Percentiles rank a stretch among this genome's conserved stretches.
Evolutionary conservation across 2,113 vertebrate genomes (phyloP).

Genomic region (Salminus brasiliensis): DNA sequence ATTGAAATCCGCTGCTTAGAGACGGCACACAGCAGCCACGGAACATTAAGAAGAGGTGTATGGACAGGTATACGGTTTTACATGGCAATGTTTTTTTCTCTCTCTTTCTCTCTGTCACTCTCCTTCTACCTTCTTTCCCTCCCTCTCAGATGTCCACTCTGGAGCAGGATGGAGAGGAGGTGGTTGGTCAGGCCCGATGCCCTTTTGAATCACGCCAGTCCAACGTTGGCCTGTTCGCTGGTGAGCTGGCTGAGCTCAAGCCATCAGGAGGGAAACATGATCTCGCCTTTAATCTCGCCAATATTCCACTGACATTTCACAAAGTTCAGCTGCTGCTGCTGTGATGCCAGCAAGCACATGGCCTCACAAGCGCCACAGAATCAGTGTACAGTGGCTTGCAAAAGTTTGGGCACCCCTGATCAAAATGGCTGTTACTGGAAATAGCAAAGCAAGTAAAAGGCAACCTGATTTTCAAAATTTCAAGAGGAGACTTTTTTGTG

Average conservation of each 20-base stretch:
- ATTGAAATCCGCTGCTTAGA: neutral
- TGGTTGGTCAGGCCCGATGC: slow-evolving; percentile 89
- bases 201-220: slow-evolving; percentile 92
- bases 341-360: slow-evolving; percentile 43
- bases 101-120: slow-evolving; percentile 1
- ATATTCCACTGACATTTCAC: slow-evolving; percentile 71
- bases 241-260: slow-evolving; percentile 66
- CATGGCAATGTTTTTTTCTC: neutral
- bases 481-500: no score
- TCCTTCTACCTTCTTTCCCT: no score
- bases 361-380: slow-evolving; percentile 13
- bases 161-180: slow-evolving; percentile 87
- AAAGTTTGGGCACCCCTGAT: no score
- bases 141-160: slow-evolving; percentile 78
- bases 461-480: no score
- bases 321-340: slow-evolving; percentile 64
- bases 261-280: slow-evolving; percentile 44
- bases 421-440: no score
- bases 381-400: no score
- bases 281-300: slow-evolving; percentile 58
- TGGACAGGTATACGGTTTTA: neutral
- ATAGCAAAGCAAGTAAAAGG: no score
- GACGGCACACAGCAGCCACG: neutral
- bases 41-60: neutral
- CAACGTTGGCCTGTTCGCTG: slow-evolving; percentile 89